These are phyloP conservation scores for Anguilla megastoma DNA, from an alignment of 2,797 vertebrate genomes.

Conservation along the genomic window DNA sequence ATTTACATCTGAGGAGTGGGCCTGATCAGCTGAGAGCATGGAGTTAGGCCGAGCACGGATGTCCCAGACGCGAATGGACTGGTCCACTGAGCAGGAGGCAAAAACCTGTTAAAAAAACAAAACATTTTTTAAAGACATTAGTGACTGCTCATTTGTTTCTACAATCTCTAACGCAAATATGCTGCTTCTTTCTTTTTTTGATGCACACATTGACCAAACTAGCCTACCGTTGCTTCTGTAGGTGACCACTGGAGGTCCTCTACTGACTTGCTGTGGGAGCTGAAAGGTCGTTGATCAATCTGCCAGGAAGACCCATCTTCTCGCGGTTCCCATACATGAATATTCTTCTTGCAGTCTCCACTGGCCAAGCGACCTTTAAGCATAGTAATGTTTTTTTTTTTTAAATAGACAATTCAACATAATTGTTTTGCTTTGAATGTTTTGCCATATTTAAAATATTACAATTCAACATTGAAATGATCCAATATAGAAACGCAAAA, in stretches of 20 bases:
- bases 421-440: background rate
- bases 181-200: background rate
- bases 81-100: constrained; percentile 87
- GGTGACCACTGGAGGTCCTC: constrained; percentile 95
- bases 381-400: background rate
- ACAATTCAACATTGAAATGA: no score
- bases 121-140: background rate
- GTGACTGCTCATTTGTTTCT: background rate
- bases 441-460: no score
- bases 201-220: background rate
- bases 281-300: constrained; percentile 88
- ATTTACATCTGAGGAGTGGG: constrained; percentile 83
- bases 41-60: constrained; percentile 83
- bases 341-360: constrained; percentile 90
- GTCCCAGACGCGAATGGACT: constrained; percentile 88
- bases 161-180: background rate
- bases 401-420: background rate
- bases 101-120: constrained; percentile 74
- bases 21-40: constrained; percentile 79
- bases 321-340: constrained; percentile 87
- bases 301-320: constrained; percentile 81
- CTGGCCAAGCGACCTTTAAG: constrained; percentile 81
- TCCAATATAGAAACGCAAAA: background rate
- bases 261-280: constrained; percentile 84
- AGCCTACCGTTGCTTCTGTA: constrained; percentile 83